These are phyloP conservation scores for Pteronura brasiliensis DNA, from an alignment of 2,113 vertebrate genomes.

Conservation along the genomic window DNA sequence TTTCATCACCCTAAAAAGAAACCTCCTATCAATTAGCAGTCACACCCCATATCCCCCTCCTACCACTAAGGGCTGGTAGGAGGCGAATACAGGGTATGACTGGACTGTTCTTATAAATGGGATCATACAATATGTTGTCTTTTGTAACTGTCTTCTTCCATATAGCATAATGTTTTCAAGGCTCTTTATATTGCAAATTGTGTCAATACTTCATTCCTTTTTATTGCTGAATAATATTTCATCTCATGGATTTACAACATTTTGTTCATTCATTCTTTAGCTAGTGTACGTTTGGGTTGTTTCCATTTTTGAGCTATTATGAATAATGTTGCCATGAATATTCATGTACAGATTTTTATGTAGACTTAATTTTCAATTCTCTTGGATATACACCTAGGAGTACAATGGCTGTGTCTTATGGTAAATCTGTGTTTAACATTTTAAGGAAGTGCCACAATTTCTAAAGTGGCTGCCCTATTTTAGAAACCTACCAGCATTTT, in stretches of 20 bases:
- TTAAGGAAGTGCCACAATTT: background rate
- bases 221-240: background rate
- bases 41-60: background rate
- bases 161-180: background rate
- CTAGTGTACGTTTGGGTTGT: background rate
- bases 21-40: background rate
- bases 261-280: conserved; percentile 20
- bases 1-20: background rate
- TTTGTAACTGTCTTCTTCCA: background rate
- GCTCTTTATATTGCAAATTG: background rate
- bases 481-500: background rate
- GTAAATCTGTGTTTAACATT: conserved; percentile 21
- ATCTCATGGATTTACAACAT: background rate
- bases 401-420: background rate
- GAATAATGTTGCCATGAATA: background rate
- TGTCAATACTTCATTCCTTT: background rate
- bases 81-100: background rate
- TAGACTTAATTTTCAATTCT: background rate
- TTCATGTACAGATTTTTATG: background rate
- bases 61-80: background rate
- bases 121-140: background rate
- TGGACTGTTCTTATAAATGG: background rate
- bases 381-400: background rate
- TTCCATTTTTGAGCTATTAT: background rate
- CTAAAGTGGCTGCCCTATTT: background rate